Base-by-base conservation (phyloP, 1,140 invertebrate genomes). In the Lysiphlebus fabarum region DNA sequence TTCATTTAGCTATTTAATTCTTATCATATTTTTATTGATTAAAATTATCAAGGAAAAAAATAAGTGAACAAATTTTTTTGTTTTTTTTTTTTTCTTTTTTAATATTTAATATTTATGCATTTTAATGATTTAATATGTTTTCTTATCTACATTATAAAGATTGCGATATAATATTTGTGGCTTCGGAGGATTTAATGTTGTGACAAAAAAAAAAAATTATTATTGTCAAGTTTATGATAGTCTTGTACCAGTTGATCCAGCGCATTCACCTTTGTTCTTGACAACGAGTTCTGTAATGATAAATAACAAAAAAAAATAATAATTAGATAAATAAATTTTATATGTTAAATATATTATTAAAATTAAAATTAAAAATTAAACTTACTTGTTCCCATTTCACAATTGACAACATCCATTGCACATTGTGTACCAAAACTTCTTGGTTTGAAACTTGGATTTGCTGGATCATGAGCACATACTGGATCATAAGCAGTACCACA, bases 381-480 rank as follows among this genome's bases (percentile, higher is more conserved):
- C 69, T 71, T 63, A 78, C 77, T 77, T 14, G 69, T 64, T 67
- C 71, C 75, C 65, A 65, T 71, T 41, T 76, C 72, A 50, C 77
- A 79, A 44, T 78, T 78, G 57, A 70, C 42, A 12, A 68, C 61
- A 12, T 78, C 70, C 41, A 79, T 45, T 7, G 63, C 65, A 54
- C 77, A 79, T 34, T 68, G 62, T 6, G 51, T 72, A 2, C 69
- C 72, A 44, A 78, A 78, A 6, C 69, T 71, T 53, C 64, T 72
- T 2, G 75, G 69, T 12, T 76, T 77, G 12, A 59, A 56, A 14
- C 9, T 68, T 1, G 58, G 17, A 40, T 77, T 65, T n/a, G 62
- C 48, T 5, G 74, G 75, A 56, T 77, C 75, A 49, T 77, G 70
- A 26, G 57, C 76, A 55, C 77, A 79, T 14, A 78, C 59, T 11